A percentile compares a stretch with the other conserved stretches of the same genome.
Conservation (phyloP, 1,140 invertebrate genomes). For the Eupeodes corollae region DNA sequence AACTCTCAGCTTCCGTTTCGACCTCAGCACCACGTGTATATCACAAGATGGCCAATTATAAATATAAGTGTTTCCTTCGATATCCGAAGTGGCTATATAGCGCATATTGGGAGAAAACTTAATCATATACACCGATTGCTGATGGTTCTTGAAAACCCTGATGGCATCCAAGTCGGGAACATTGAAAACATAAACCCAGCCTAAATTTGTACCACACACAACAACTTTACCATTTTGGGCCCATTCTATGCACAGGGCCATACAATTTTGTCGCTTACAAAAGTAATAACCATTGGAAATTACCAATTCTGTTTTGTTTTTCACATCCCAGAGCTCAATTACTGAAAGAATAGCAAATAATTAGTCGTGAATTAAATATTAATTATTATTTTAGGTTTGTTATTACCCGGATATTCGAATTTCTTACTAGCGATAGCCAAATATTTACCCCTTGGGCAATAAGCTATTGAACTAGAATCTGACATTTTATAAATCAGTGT, state of each 20-base stretch:
- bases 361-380: neutral
- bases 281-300: conserved; percentile 20
- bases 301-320: conserved; percentile 14
- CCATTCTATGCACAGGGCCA: conserved; percentile 26
- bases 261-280: conserved; percentile 5
- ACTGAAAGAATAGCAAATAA: conserved; percentile 9
- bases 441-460: conserved; percentile 21
- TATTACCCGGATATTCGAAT: conserved; percentile 14
- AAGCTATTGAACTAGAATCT: conserved; percentile 17
- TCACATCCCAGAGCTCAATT: conserved; percentile 24
- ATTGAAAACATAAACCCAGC: conserved; percentile 13
- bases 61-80: conserved; percentile 18
- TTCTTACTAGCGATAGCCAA: conserved; percentile 25
- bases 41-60: conserved; percentile 13
- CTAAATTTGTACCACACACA: conserved; percentile 19
- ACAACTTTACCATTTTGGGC: conserved; percentile 13
- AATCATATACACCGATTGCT: conserved; percentile 13
- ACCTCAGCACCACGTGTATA: conserved; percentile 2
- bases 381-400: neutral
- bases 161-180: conserved; percentile 11
- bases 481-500: conserved; percentile 26
- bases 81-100: conserved; percentile 27
- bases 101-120: conserved; percentile 18
- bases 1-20: conserved; percentile 2
- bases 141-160: conserved; percentile 11